A percentile compares a stretch with the other conserved stretches of the same genome.
These are phyloP conservation scores for Lycopodina hypogea DNA, from an alignment of 37 sponge, comb jelly and placozoan genomes.

Conservation along the genomic window DNA sequence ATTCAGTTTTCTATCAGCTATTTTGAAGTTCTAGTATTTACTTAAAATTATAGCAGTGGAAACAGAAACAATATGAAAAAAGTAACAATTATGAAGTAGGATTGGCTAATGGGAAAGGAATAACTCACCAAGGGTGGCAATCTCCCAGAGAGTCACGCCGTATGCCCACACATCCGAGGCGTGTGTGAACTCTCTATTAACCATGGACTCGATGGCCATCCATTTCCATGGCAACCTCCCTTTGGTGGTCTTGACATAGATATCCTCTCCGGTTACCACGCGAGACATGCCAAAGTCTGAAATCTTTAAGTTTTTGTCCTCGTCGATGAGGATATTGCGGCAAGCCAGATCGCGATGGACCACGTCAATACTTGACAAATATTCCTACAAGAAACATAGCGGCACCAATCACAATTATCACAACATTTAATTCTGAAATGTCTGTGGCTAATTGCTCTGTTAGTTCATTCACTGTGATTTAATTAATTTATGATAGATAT, in stretches of 20 bases:
- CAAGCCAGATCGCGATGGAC: slow-evolving; percentile 85
- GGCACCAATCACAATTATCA: not conserved
- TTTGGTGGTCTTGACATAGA: slow-evolving; percentile 67
- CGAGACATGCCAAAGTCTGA: slow-evolving; percentile 84
- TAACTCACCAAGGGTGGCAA: slow-evolving; percentile 62
- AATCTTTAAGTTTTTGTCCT: slow-evolving; percentile 71
- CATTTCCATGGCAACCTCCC: slow-evolving; percentile 73
- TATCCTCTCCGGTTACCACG: slow-evolving; percentile 20
- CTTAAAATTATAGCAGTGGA: too few species aligned
- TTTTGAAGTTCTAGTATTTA: too few species aligned
- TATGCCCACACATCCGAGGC: slow-evolving; percentile 79
- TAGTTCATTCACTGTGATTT: not conserved
- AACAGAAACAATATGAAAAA: too few species aligned
- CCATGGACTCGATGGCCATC: slow-evolving; percentile 83
- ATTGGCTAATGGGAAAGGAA: too few species aligned
- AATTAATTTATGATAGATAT: too few species aligned
- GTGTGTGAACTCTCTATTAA: slow-evolving; percentile 67
- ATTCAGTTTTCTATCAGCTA: too few species aligned
- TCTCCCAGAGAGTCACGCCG: slow-evolving; percentile 77
- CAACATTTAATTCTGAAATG: not conserved
- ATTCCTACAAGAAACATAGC: slow-evolving; percentile 43
- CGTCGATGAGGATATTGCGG: slow-evolving; percentile 71
- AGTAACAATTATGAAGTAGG: too few species aligned
- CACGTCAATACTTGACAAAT: slow-evolving; percentile 57
- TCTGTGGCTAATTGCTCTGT: too few species aligned